Evolutionary conservation across 1,140 invertebrate genomes (phyloP).

Genomic region (Cyclargus thomasi): DNA sequence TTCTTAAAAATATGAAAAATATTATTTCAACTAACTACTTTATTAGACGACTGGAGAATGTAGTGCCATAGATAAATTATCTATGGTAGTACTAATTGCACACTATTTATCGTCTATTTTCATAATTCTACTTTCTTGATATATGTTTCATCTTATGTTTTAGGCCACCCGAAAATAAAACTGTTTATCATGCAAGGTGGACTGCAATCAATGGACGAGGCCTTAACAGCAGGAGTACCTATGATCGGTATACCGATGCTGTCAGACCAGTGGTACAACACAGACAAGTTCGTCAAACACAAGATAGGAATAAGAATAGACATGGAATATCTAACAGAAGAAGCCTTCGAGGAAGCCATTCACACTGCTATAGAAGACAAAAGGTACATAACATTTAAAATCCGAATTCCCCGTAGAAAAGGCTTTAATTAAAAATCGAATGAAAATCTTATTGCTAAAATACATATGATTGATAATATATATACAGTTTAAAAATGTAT

Average conservation of each 20-base stretch:
- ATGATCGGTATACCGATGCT: conserved; percentile 63
- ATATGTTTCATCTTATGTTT: conserved; percentile 4
- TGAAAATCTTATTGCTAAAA: no score
- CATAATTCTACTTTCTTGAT: no score
- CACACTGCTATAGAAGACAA: conserved; percentile 25
- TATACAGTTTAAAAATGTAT: no score
- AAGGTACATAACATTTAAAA: conserved; percentile 21
- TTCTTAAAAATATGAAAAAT: no score
- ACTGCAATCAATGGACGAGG: conserved; percentile 75
- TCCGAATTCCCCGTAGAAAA: no score
- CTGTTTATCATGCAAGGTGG: conserved; percentile 61
- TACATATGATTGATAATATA: no score
- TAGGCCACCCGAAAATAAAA: conserved; percentile 41
- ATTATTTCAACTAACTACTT: no score
- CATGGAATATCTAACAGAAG: conserved; percentile 32
- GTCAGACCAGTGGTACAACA: conserved; percentile 48
- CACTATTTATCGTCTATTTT: no score
- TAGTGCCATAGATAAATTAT: no score
- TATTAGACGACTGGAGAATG: no score
- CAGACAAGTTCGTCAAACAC: conserved; percentile 34
- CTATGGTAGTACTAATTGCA: no score
- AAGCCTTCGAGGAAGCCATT: conserved; percentile 36
- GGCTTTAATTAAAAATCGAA: no score
- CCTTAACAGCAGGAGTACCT: conserved; percentile 73
- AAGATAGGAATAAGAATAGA: conserved; percentile 41